phyloP scores from a whole-genome alignment of 2,113 vertebrate genomes.

The Gobio gobio region DNA sequence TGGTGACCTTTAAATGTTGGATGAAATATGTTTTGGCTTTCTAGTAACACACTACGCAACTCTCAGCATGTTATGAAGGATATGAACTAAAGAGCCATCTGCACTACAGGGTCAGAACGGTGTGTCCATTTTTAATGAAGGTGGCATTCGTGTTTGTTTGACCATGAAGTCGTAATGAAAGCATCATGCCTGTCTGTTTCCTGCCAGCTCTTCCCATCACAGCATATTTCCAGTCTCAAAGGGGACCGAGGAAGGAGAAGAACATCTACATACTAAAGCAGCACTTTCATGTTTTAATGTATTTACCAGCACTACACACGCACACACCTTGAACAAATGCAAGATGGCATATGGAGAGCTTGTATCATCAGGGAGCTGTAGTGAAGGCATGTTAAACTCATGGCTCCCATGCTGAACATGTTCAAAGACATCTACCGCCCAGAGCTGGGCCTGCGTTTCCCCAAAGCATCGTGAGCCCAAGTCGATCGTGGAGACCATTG shows the following conservation, averaged over 20 bases:
- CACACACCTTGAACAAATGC: not conserved
- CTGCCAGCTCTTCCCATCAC: not conserved
- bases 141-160: not conserved
- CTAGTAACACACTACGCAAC: not conserved
- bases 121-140: not conserved
- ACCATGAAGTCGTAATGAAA: slow-evolving; percentile 1
- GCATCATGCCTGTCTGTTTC: not conserved
- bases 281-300: slow-evolving; percentile 6
- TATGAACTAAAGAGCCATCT: not conserved
- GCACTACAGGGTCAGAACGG: not conserved
- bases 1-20: slow-evolving; percentile 18
- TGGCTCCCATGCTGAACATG: slow-evolving; percentile 2
- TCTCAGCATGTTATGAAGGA: not conserved
- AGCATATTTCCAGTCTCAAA: slow-evolving; percentile 21
- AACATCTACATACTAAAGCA: not conserved
- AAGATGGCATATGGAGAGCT: slow-evolving; percentile 11
- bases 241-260: not conserved
- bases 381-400: slow-evolving; percentile 31
- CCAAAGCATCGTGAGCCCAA: not conserved
- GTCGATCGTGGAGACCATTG: too few species aligned
- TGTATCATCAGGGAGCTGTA: not conserved
- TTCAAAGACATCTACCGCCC: not conserved
- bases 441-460: not conserved
- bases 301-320: not conserved
- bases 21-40: slow-evolving; percentile 26